phyloP scores from a whole-genome alignment of 2,888 invertebrate genomes.

The Ochropleura plecta region DNA sequence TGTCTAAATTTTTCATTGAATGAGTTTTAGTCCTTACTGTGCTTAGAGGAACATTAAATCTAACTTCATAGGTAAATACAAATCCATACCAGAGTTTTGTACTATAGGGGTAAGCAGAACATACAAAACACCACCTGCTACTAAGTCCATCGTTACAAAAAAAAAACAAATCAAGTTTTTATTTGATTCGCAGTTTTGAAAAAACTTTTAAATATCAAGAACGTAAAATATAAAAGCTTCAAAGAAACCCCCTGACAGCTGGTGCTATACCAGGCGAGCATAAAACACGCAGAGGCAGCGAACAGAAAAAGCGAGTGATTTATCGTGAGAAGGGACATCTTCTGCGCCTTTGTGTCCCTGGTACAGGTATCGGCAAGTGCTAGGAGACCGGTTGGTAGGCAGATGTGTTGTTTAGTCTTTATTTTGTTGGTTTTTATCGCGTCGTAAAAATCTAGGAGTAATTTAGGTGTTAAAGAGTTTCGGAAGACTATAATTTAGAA shows the following conservation, averaged over 20 bases:
- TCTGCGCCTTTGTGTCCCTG: constrained; percentile 78
- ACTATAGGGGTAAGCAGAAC: background rate
- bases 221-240: constrained; percentile 16
- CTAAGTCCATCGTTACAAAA: background rate
- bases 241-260: constrained; percentile 71
- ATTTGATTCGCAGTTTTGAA: constrained; percentile 4
- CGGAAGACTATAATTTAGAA: background rate
- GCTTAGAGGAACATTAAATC: background rate
- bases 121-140: background rate
- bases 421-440: constrained; percentile 9
- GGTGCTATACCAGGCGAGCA: constrained; percentile 76
- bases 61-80: background rate
- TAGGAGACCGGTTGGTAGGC: constrained; percentile 46
- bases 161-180: background rate
- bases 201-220: constrained; percentile 27
- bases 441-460: background rate
- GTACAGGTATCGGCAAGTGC: constrained; percentile 74
- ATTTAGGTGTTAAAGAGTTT: background rate
- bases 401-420: constrained; percentile 37
- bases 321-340: constrained; percentile 87
- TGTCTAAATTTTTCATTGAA: background rate
- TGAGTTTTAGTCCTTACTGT: background rate
- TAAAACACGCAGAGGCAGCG: constrained; percentile 82
- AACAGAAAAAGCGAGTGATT: constrained; percentile 83
- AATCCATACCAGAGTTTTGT: background rate